Base-by-base conservation (phyloP, 2,888 invertebrate genomes). In the Boloria euphrosyne region DNA sequence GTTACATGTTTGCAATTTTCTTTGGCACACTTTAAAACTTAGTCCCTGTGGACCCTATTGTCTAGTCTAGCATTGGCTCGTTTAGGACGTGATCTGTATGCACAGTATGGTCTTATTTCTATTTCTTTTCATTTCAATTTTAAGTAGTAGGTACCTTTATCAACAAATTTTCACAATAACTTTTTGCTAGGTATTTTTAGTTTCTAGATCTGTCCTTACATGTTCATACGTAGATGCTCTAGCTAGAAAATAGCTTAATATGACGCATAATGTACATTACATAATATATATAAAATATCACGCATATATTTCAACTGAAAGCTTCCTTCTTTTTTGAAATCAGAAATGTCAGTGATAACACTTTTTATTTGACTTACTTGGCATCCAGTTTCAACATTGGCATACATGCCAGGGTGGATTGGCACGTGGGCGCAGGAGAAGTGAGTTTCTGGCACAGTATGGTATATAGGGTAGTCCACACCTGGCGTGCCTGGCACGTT, bases 341-440 rank as follows among this genome's bases (percentile, higher is more conserved):
- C 7, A 7, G 31, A 22, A 22, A 22, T 22, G 22, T 22, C 22
- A 22, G 22, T 22, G 22, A 2, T 22, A 38, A 38, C 10, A 38
- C 31, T 10, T 2, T 1, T 10, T 13, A 17, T 16, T 7, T 18
- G 0, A 22, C 65, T 68, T 82, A 96, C 96, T 94, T 97, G 97
- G 75, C 97, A 97, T 65, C 96, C 96, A 72, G 97, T 95, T 84
- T 97, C 97, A 1, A 96, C 95, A 80, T 97, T 97, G n/a, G 97
- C 97, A 82, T 97, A 97, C 95, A 97, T 97, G 74, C 97, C 97
- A 2, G 97, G 97, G 62, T 95, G 93, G 18, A 95, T 95, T 0
- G 97, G 97, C 49, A 97, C 96, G 74, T 95, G 93, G 58, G 94
- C 93, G 79, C 97, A 97, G 3, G 95, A 95, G 88, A 97, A 97